A percentile compares a stretch with the other conserved stretches of the same genome.
Evolutionary conservation across 35 echinoderm and acorn worm species (phyloP).

Genomic region (Hemicentrotus pulcherrimus): DNA sequence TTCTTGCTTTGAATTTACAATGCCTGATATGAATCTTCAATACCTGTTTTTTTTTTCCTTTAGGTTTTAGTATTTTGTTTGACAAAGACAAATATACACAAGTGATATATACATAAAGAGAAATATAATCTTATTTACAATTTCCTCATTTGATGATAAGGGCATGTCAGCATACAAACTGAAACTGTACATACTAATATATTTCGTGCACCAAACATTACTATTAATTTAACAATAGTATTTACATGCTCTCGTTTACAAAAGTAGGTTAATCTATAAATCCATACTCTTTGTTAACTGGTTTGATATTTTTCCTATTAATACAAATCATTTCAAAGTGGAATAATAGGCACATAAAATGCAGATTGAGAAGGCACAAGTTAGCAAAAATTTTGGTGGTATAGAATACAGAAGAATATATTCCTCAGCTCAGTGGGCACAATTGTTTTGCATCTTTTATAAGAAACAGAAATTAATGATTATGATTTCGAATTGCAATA

Average conservation of each 20-base stretch:
- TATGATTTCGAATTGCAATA: no score
- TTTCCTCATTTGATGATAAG: neutral
- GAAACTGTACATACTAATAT: neutral
- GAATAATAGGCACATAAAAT: neutral
- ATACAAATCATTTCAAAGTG: neutral
- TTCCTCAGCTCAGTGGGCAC: neutral
- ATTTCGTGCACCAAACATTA: neutral
- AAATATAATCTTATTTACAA: neutral
- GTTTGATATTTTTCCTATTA: neutral
- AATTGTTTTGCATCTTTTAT: neutral
- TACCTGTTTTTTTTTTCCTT: neutral
- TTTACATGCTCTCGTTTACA: neutral
- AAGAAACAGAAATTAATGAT: no score
- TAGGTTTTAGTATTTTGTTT: neutral
- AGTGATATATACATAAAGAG: neutral
- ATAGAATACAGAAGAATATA: neutral
- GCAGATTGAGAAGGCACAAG: neutral
- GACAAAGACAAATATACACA: neutral
- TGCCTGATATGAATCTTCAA: no score
- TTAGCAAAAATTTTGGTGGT: neutral
- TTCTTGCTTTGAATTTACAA: neutral
- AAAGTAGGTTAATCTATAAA: neutral
- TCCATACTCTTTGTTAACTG: neutral
- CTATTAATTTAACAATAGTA: neutral
- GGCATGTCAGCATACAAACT: neutral